phyloP scores from a whole-genome alignment of 2,113 vertebrate species.

The Oreochromis spilurus region DNA sequence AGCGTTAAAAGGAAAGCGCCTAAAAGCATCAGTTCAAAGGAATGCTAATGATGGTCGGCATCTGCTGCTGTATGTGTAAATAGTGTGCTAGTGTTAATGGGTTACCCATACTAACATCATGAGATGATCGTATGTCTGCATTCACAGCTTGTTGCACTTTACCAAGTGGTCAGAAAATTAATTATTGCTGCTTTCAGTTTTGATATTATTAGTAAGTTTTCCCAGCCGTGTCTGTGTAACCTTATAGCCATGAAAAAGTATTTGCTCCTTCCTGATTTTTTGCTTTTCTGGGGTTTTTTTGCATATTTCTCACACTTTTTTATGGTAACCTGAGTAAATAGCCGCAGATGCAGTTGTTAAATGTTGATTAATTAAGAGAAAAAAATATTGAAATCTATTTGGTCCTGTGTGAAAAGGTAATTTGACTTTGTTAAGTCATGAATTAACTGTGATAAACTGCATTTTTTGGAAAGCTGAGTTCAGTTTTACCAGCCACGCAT shows the following conservation, averaged over 20 bases:
- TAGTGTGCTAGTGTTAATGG: background rate
- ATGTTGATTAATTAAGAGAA: background rate
- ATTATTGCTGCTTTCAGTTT: background rate
- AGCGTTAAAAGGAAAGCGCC: background rate
- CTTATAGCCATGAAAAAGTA: background rate
- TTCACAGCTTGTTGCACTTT: background rate
- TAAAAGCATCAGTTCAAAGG: background rate
- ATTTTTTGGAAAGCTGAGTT: background rate
- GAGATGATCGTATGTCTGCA: background rate
- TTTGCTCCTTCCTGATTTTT: background rate
- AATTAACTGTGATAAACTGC: background rate
- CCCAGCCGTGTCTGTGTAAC: background rate
- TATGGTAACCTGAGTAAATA: background rate
- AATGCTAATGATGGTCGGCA: background rate
- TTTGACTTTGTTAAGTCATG: background rate
- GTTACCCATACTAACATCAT: background rate
- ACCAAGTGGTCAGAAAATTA: background rate
- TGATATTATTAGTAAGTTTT: background rate
- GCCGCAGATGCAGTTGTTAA: background rate
- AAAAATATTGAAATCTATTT: background rate
- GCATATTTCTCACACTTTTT: background rate
- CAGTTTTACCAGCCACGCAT: accelerated
- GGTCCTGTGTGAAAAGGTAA: background rate
- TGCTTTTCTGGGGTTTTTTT: background rate
- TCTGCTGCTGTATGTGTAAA: background rate